These are phyloP conservation scores for Bombus ignitus DNA, from an alignment of 1,140 invertebrate genomes.

Conservation along the genomic window DNA sequence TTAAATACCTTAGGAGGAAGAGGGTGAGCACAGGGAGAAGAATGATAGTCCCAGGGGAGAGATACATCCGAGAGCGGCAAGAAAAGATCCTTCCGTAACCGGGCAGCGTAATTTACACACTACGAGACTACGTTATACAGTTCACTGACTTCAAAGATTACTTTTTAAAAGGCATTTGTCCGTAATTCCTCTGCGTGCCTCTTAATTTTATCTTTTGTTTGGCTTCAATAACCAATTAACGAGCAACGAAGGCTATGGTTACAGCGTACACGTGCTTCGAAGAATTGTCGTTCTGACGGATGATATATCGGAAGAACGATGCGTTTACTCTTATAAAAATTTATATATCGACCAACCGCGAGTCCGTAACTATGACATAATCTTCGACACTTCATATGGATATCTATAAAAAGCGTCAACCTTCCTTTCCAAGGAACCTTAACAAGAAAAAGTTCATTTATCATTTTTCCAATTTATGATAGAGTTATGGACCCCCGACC, in stretches of 20 bases:
- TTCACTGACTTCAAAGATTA: conserved; percentile 68
- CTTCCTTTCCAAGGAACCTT: neutral
- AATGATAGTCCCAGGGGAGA: conserved; percentile 72
- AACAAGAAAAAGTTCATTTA: no score
- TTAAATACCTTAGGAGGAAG: conserved; percentile 70
- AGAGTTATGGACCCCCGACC: no score
- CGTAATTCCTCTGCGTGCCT: conserved; percentile 2
- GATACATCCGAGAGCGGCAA: conserved; percentile 65
- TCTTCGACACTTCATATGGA: neutral
- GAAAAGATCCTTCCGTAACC: conserved; percentile 65
- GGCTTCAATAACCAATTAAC: neutral
- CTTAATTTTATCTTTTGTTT: neutral
- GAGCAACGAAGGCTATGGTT: no score
- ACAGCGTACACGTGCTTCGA: no score
- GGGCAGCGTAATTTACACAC: conserved; percentile 72
- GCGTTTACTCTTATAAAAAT: no score
- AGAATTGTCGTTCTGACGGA: no score
- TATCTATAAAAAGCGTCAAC: neutral
- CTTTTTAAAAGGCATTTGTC: conserved; percentile 53
- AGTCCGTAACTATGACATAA: neutral
- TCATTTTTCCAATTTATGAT: neutral
- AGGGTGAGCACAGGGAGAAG: conserved; percentile 60
- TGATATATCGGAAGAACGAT: no score
- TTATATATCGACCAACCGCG: no score
- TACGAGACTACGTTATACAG: conserved; percentile 66